Conservation (phyloP, 2,888 invertebrate genomes). For the Panopea generosa region DNA sequence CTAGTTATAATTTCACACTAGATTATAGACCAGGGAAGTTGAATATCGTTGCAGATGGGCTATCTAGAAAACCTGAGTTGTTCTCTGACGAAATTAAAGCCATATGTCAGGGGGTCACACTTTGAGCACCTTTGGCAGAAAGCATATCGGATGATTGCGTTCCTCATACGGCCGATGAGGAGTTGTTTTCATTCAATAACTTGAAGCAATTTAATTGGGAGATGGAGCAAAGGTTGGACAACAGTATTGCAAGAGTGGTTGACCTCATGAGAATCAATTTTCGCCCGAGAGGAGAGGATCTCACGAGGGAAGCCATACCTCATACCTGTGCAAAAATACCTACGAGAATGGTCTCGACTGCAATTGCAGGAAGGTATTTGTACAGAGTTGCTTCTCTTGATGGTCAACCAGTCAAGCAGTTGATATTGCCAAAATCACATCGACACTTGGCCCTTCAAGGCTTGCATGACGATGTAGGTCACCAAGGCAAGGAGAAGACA, state of each 20-base stretch:
- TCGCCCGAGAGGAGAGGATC: neutral
- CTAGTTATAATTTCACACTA: neutral
- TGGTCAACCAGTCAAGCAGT: conserved; percentile 14
- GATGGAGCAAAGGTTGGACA: neutral
- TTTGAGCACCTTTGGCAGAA: neutral
- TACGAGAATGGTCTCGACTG: conserved; percentile 9
- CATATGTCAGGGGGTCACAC: neutral
- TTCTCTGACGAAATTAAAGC: conserved; percentile 1
- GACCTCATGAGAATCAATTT: conserved; percentile 9
- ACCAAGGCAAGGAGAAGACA: conserved; percentile 22
- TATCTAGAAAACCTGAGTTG: neutral
- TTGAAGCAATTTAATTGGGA: neutral
- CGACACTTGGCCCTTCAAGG: conserved; percentile 7
- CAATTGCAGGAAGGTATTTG: neutral
- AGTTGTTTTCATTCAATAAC: neutral
- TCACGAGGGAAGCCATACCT: neutral
- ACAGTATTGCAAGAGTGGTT: neutral
- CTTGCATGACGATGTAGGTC: conserved; percentile 2
- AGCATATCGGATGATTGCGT: neutral
- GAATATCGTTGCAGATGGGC: conserved; percentile 39
- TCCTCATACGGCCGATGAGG: conserved; percentile 15
- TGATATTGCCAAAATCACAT: neutral
- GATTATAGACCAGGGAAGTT: conserved; percentile 16
- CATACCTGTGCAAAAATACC: conserved; percentile 9
- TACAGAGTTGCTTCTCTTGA: conserved; percentile 10